phyloP scores from a whole-genome alignment of 1,140 invertebrate genomes.

The Musca vetustissima region DNA sequence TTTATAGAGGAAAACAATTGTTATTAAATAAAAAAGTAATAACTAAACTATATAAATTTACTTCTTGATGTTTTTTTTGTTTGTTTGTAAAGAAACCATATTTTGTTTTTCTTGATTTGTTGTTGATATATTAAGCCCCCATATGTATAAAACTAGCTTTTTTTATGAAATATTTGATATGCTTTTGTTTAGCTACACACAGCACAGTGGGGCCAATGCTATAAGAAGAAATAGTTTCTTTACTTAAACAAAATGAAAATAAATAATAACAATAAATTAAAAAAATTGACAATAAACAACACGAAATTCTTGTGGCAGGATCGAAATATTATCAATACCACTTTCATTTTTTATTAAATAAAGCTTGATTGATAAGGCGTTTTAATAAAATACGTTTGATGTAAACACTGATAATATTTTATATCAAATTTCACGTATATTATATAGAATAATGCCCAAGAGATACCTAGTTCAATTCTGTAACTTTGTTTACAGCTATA shows the following conservation, averaged over 20 bases:
- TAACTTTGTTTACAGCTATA: too few species aligned
- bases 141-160: neutral
- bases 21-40: neutral
- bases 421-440: too few species aligned
- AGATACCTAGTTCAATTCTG: too few species aligned
- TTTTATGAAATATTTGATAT: slow-evolving; percentile 18
- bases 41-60: neutral
- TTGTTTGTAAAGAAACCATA: slow-evolving; percentile 14
- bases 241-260: neutral
- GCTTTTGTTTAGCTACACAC: neutral
- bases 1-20: too few species aligned
- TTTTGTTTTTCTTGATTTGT: neutral
- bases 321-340: too few species aligned
- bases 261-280: neutral
- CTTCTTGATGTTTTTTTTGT: neutral
- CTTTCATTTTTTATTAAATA: too few species aligned
- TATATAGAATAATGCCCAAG: too few species aligned
- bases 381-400: too few species aligned
- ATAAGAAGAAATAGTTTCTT: neutral
- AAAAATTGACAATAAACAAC: neutral
- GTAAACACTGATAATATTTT: too few species aligned
- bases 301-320: too few species aligned
- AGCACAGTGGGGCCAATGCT: too few species aligned
- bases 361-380: too few species aligned
- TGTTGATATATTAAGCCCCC: neutral